Evolutionary conservation across 2,797 vertebrate species (phyloP), one percentile per base, ranked within the genome.

Genomic region (Salarias fasciatus): DNA sequence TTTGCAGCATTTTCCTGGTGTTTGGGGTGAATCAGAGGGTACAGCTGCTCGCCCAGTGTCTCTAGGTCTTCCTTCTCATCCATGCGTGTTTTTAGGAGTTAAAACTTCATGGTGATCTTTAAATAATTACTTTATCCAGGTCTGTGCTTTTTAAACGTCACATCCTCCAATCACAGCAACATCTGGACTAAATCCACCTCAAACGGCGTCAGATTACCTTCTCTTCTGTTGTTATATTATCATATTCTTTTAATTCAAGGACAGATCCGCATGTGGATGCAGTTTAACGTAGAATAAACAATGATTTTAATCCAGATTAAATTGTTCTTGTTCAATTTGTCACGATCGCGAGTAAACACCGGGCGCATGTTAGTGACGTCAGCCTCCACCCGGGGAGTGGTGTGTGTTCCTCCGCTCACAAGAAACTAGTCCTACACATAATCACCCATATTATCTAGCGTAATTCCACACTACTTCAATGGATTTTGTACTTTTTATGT

Each of bases 41-140:
- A 94, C 53, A 94, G 74, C 37, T 91, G 82, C 69, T 94, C 93
- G 29, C 93, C 93, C 49, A 93, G 70, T 37, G 64, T 66, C 58
- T 94, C 92, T 53, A 92, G 38, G 48, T 92, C 85, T 29, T 88
- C 89, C 24, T 87, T 83, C 30, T 76, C 79, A 8, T 89, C 89
- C 93, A 94, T 94, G 15, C 46, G 12, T 47, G 9, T 11, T 41
- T 24, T 72, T 36, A 72, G 55, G 37, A 55, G 46, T 44, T 63
- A 2, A 42, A 40, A n/a, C n/a, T 35, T 9, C 33, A 35, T 9
- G 1, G 9, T 35, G 41, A 15, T 24, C 42, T 61, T 37, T 33
- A 3, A 41, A 51, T 14, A 0, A 8, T 1, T 11, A 8, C 30
- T 31, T 60, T 3, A 48, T 7, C 43, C 2, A 2, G 14, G 6